Conservation (phyloP, 2,113 vertebrate species). For the Puma concolor region DNA sequence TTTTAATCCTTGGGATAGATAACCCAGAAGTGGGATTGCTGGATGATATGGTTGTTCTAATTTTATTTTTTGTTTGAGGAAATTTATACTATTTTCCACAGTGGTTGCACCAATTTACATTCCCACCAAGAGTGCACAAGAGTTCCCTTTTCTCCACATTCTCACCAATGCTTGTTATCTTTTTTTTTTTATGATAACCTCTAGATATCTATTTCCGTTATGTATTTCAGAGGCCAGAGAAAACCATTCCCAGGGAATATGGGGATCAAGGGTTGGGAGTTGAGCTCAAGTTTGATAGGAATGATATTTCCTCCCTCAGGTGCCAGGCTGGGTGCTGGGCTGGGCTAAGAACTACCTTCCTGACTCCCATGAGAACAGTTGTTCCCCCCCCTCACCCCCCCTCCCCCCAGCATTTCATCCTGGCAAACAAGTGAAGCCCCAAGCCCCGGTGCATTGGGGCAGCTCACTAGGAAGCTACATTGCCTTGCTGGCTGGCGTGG, state of each 20-base stretch:
- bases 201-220: neutral
- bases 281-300: neutral
- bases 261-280: neutral
- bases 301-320: neutral
- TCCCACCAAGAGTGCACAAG: neutral
- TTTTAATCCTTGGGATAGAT: neutral
- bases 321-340: neutral
- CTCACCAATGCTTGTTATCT: neutral
- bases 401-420: neutral
- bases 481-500: neutral
- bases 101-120: neutral
- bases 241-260: neutral
- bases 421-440: neutral
- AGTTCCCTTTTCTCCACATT: neutral
- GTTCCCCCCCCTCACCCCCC: neutral
- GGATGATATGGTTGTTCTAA: neutral
- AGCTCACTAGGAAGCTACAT: neutral
- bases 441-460: neutral
- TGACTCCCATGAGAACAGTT: neutral
- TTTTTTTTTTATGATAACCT: neutral
- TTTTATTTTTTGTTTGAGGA: neutral
- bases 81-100: neutral
- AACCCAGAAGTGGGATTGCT: neutral
- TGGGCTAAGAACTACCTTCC: neutral
- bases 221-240: neutral